Percentiles rank a stretch among this genome's conserved stretches.
Evolutionary conservation across 2,113 vertebrate genomes (phyloP).

Genomic region (Oreamnos americanus): DNA sequence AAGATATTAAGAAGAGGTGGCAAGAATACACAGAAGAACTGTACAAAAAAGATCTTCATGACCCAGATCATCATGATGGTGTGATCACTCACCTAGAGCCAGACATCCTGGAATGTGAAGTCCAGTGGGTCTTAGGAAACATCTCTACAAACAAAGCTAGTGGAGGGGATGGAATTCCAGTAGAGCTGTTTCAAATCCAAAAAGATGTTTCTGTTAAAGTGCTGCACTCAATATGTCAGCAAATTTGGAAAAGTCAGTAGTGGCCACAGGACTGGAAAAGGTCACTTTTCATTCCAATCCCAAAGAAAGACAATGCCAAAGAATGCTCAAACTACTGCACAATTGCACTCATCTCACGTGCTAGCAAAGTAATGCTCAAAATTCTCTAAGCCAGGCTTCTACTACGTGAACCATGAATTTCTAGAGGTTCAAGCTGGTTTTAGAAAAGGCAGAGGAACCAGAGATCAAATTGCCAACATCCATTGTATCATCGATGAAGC

Average conservation of each 20-base stretch:
- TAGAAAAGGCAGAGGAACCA: background rate
- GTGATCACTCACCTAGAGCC: background rate
- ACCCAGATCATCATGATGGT: background rate
- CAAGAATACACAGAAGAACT: background rate
- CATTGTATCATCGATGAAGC: background rate
- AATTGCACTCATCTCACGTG: background rate
- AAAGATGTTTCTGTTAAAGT: background rate
- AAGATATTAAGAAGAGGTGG: background rate
- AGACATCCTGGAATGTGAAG: fast-evolving
- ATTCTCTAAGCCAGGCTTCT: background rate
- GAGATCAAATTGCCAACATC: background rate
- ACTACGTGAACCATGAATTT: background rate
- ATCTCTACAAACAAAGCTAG: background rate
- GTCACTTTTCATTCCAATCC: background rate
- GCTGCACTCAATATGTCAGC: background rate
- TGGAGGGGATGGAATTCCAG: background rate
- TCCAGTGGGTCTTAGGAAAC: background rate
- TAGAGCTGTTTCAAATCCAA: background rate
- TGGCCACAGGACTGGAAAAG: background rate
- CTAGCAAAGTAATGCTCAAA: background rate
- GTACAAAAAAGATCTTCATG: background rate
- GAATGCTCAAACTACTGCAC: background rate
- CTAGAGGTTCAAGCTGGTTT: background rate
- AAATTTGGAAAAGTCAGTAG: background rate
- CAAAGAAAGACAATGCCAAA: background rate